Conservation (phyloP, 2,888 invertebrate genomes). For the Patella depressa region DNA sequence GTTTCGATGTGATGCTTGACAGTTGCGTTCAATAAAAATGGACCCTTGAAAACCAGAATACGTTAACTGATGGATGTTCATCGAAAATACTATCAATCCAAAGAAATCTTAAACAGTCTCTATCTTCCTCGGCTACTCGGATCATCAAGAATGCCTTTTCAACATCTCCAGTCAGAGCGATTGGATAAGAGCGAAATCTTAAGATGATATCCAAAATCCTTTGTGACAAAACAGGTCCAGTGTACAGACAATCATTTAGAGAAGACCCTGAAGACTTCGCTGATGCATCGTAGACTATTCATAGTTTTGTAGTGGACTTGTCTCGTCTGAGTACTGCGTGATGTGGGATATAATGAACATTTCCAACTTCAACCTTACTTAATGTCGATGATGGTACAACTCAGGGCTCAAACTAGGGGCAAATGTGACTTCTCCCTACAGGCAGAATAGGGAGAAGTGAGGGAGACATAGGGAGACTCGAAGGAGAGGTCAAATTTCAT, state of each 20-base stretch:
- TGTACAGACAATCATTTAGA: neutral
- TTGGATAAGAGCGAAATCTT: slow-evolving; percentile 3
- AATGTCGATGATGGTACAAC: neutral
- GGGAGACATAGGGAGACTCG: too few relatives aligned
- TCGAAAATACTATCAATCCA: neutral
- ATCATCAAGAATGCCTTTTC: neutral
- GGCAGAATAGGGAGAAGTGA: too few relatives aligned
- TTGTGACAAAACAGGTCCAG: neutral
- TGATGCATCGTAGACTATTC: slow-evolving; percentile 5
- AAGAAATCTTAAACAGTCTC: neutral
- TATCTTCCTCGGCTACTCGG: neutral
- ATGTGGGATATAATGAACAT: neutral
- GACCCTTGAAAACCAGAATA: neutral
- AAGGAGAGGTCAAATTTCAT: too few relatives aligned
- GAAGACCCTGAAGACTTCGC: neutral
- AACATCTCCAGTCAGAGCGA: neutral
- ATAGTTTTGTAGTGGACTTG: neutral
- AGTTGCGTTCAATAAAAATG: slow-evolving; percentile 1
- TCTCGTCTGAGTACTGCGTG: neutral
- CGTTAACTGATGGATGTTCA: neutral
- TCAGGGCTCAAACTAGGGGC: too few relatives aligned
- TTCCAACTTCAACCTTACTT: neutral
- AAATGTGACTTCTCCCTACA: too few relatives aligned
- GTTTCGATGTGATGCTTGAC: neutral
- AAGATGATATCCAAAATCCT: neutral